A percentile compares a stretch with the other conserved stretches of the same genome.
phyloP scores from a whole-genome alignment of 2,113 vertebrate species.

The Menura novaehollandiae region DNA sequence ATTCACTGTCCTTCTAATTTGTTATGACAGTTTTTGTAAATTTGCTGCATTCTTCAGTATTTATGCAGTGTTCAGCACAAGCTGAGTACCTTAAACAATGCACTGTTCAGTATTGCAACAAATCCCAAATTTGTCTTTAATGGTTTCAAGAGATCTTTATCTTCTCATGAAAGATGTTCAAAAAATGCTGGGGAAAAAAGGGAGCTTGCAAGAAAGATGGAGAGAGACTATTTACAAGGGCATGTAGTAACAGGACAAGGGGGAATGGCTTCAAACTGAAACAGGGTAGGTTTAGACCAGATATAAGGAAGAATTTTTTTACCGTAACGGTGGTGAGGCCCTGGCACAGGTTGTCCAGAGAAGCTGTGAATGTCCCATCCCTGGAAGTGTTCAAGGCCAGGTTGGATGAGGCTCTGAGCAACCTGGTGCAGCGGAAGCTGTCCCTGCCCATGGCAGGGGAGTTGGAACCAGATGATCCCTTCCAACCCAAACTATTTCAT shows the following conservation, averaged over 20 bases:
- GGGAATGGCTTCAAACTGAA: not conserved
- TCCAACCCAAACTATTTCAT: not conserved
- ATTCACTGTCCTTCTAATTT: not conserved
- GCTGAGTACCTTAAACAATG: not conserved
- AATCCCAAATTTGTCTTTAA: not conserved
- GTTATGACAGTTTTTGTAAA: not conserved
- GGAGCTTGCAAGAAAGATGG: not conserved
- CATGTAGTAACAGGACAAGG: not conserved
- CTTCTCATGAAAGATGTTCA: not conserved
- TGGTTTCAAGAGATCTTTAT: not conserved
- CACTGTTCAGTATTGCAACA: not conserved
- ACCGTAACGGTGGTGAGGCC: not conserved
- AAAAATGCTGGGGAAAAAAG: not conserved
- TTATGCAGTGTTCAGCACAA: not conserved
- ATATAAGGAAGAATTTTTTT: not conserved
- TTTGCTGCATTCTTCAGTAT: not conserved
- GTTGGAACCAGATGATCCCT: not conserved
- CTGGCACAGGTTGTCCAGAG: not conserved
- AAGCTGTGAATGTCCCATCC: not conserved
- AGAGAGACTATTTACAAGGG: not conserved
- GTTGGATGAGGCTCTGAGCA: not conserved
- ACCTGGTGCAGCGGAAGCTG: not conserved
- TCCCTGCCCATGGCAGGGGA: not conserved
- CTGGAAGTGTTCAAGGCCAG: not conserved
- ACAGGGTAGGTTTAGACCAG: not conserved